These are phyloP conservation scores for Phalacrocorax brasilianus DNA, from an alignment of 2,113 vertebrate genomes.

Conservation along the genomic window DNA sequence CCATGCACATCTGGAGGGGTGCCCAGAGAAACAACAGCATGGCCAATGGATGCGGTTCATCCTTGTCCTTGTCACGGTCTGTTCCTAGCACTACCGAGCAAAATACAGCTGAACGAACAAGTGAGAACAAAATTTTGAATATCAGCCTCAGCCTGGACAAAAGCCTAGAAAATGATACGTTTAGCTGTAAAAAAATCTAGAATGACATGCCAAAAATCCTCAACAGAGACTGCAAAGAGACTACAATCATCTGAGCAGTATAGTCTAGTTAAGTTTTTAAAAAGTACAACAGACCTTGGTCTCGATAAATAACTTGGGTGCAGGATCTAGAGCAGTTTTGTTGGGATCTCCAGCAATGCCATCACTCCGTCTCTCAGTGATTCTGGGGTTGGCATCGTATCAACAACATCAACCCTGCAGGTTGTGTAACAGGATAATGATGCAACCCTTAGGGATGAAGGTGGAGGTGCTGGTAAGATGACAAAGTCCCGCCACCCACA, in stretches of 20 bases:
- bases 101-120: neutral
- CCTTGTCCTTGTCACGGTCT: neutral
- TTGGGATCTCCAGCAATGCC: neutral
- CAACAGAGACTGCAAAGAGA: neutral
- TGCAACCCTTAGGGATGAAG: neutral
- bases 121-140: neutral
- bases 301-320: neutral
- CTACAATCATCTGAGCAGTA: neutral
- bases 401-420: neutral
- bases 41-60: neutral
- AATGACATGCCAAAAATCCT: neutral
- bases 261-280: neutral
- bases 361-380: neutral
- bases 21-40: neutral
- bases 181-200: neutral
- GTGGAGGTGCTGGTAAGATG: slow-evolving; percentile 15
- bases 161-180: neutral
- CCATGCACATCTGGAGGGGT: neutral
- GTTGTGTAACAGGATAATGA: slow-evolving; percentile 30
- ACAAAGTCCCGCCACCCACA: neutral
- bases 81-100: neutral
- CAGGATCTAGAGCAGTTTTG: neutral
- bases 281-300: neutral
- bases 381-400: neutral
- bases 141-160: neutral